Evolutionary conservation across 2,888 invertebrate genomes (phyloP), one percentile per base, ranked within the genome.

Genomic region (Aricia artaxerxes): DNA sequence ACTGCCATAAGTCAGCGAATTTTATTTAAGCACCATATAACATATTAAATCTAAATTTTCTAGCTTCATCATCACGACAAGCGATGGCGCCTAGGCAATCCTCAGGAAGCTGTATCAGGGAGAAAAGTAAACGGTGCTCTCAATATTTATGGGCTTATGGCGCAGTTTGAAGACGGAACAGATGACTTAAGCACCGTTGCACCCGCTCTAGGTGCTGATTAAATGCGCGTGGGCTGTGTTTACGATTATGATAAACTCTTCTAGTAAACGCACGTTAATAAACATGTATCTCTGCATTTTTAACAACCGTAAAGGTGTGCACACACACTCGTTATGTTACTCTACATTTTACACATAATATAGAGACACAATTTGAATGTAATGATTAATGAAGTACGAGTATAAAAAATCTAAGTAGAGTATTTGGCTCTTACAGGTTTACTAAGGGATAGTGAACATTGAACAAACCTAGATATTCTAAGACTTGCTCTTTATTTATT

Each of bases 191-290:
- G 53, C 35, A 31, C 76, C 76, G 76, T 76, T 76, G 49, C 76
- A 76, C 53, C n/a, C 49, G 44, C 69, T 9, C 76, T 16, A 76
- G 76, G 76, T 76, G 57, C 31, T 57, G 76, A 35, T 76, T 76
- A 76, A 76, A 76, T 16, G 16, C 31, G 76, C 76, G 57, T 76
- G 76, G 76, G 76, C 57, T 76, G 57, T 76, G 76, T 76, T 76
- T 76, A 76, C 76, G 76, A 76, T 76, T 76, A 76, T 76, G 76
- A 76, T 76, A 76, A 76, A 76, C 76, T 76, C 76, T 57, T 57
- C 49, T 53, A 6, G 76, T 35, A 49, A 76, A 57, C 57, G 53
- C 31, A 49, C 53, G 53, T 57, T 76, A 57, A 76, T 76, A 76
- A 76, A 76, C 76, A 76, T 53, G 76, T 76, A 75, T 75, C 75